A percentile compares a stretch with the other conserved stretches of the same genome.
phyloP scores from a whole-genome alignment of 2,113 vertebrate genomes.

The Lipophrys pholis region DNA sequence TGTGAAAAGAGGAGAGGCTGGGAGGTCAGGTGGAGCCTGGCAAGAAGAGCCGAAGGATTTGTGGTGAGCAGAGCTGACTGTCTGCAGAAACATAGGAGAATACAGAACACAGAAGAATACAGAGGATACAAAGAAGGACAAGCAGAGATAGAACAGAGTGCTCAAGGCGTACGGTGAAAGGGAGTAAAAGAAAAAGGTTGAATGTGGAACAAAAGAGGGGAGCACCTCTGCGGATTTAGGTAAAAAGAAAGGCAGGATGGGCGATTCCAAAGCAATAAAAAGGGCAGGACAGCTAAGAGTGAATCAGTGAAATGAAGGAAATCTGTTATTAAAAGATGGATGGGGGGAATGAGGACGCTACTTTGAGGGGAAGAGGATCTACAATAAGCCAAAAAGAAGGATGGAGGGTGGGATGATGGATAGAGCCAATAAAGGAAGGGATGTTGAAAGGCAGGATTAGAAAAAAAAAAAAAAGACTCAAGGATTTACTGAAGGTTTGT shows the following conservation, averaged over 20 bases:
- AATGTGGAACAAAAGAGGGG: constrained; percentile 5
- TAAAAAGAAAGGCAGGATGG: background rate
- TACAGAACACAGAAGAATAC: background rate
- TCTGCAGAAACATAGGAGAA: background rate
- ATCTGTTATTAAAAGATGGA: constrained; percentile 40
- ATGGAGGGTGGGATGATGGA: constrained; percentile 7
- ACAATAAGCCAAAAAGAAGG: constrained; percentile 37
- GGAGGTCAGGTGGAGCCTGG: constrained; percentile 38
- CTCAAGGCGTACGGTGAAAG: constrained; percentile 26
- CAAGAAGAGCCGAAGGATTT: constrained; percentile 32
- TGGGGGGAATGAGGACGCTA: constrained; percentile 29
- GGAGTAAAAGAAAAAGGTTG: constrained; percentile 8
- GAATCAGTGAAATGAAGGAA: constrained; percentile 36
- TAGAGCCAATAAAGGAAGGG: background rate
- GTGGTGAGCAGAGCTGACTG: constrained; percentile 21
- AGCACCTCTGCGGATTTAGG: constrained; percentile 30
- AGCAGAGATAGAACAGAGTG: constrained; percentile 16
- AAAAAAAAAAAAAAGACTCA: constrained; percentile 38
- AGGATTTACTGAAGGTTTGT: constrained; percentile 17
- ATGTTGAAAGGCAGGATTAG: constrained; percentile 24
- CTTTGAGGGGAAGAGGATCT: constrained; percentile 1
- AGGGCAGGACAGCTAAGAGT: constrained; percentile 21
- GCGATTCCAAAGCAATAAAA: constrained; percentile 10
- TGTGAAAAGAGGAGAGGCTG: constrained; percentile 24
- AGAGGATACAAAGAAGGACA: background rate